These are phyloP conservation scores for Monodelphis domestica DNA, from an alignment of 2,797 vertebrate genomes.

Conservation along the genomic window DNA sequence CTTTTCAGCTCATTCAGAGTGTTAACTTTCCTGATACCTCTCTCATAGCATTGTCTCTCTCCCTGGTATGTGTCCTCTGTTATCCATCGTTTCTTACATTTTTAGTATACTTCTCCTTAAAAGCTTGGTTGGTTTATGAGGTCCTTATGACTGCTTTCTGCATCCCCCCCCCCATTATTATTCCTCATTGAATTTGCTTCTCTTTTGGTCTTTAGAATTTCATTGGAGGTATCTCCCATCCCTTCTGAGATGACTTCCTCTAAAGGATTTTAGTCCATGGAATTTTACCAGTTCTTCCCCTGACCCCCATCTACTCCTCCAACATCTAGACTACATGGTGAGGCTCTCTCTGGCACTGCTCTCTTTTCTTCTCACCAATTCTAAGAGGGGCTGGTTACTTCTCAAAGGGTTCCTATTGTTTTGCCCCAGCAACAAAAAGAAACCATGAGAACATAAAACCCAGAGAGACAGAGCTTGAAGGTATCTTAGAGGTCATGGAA, in stretches of 20 bases:
- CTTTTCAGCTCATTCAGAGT: background rate
- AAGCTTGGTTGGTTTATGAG: background rate
- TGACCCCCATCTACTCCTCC: background rate
- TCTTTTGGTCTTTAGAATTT: background rate
- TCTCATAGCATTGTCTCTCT: background rate
- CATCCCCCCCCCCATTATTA: no score
- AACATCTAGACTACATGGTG: background rate
- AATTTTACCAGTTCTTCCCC: background rate
- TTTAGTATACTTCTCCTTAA: background rate
- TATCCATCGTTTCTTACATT: background rate
- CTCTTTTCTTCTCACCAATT: background rate
- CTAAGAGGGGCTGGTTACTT: background rate
- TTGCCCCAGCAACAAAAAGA: background rate
- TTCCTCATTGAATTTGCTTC: background rate
- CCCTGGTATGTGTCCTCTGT: background rate
- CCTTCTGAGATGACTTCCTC: background rate
- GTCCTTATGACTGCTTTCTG: background rate
- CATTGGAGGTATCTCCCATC: background rate
- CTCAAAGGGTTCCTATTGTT: background rate
- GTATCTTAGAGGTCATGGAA: background rate
- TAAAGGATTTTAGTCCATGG: background rate
- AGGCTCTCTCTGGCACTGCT: no score
- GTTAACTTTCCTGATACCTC: background rate
- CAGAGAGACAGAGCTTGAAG: background rate
- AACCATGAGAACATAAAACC: background rate